Evolutionary conservation across 2,888 invertebrate genomes (phyloP).

Genomic region (Drosophila merina): DNA sequence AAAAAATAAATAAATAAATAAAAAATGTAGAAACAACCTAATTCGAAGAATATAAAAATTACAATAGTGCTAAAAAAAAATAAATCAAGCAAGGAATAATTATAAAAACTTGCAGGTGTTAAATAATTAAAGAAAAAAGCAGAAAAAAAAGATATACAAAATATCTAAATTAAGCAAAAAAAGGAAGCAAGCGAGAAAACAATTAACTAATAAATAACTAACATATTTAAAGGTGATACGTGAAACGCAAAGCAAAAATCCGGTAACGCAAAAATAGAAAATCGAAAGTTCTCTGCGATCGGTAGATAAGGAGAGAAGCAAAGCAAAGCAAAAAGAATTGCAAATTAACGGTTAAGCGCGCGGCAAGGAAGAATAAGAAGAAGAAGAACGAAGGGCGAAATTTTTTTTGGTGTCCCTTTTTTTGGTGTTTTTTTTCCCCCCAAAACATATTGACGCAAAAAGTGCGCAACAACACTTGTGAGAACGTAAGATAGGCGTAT

Average conservation of each 20-base stretch:
- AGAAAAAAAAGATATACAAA: background rate
- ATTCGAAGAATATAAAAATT: slow-evolving; percentile 5
- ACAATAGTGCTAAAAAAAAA: slow-evolving; percentile 6
- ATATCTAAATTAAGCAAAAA: background rate
- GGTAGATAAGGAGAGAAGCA: slow-evolving; percentile 1
- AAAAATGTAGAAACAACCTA: slow-evolving; percentile 18
- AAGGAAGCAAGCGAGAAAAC: background rate
- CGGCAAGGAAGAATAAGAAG: slow-evolving; percentile 4
- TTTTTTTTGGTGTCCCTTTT: slow-evolving; percentile 47
- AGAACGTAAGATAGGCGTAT: slow-evolving; percentile 5
- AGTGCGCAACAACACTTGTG: slow-evolving; percentile 31
- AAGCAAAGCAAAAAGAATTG: slow-evolving; percentile 4
- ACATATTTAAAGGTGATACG: slow-evolving; percentile 1
- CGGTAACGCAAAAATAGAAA: background rate
- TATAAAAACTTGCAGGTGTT: background rate
- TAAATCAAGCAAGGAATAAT: slow-evolving; percentile 1
- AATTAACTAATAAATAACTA: slow-evolving; percentile 1
- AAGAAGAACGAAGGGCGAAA: slow-evolving; percentile 11
- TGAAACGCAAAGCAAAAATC: background rate
- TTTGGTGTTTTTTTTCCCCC: slow-evolving; percentile 33
- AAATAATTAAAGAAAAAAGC: slow-evolving; percentile 2
- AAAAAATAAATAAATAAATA: slow-evolving; percentile 28
- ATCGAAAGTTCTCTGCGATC: slow-evolving; percentile 3
- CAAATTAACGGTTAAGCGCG: slow-evolving; percentile 8
- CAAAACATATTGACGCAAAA: slow-evolving; percentile 24